phyloP scores from a whole-genome alignment of 2,113 vertebrate species.

The Zingel zingel region DNA sequence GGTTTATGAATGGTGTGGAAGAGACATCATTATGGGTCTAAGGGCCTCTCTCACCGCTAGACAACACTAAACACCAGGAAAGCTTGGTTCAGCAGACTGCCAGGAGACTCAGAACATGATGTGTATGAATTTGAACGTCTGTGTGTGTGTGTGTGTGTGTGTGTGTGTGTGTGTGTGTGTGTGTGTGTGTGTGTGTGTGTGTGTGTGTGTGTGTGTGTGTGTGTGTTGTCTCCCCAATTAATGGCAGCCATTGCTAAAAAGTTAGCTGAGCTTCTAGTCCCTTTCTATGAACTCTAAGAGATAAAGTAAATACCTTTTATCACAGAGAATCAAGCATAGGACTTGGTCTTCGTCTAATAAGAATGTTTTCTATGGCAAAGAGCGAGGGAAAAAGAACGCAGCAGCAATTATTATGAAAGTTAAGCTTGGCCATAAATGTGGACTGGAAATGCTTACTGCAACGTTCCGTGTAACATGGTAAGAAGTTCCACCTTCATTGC shows the following conservation, averaged over 20 bases:
- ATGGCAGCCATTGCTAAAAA: background rate
- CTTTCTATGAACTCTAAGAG: conserved; percentile 11
- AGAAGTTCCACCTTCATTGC: conserved; percentile 47
- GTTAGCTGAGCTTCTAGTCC: background rate
- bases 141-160: background rate
- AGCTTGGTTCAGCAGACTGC: conserved; percentile 31
- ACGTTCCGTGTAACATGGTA: conserved; percentile 64
- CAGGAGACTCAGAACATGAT: conserved; percentile 5
- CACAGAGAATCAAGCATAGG: background rate
- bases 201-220: conserved; percentile 5
- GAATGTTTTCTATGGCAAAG: conserved; percentile 54
- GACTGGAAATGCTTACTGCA: conserved; percentile 69
- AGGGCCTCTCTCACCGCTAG: conserved; percentile 25
- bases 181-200: background rate
- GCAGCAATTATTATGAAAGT: conserved; percentile 68
- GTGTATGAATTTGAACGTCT: conserved; percentile 6
- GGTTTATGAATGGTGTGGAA: conserved; percentile 58
- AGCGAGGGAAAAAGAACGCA: conserved; percentile 62
- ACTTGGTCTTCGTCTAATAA: conserved; percentile 23
- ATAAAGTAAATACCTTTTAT: conserved; percentile 7
- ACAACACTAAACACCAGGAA: conserved; percentile 53
- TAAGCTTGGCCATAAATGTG: conserved; percentile 58
- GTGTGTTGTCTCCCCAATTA: background rate
- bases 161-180: background rate
- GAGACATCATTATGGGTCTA: conserved; percentile 67